Conservation (phyloP, 2,888 invertebrate species). For the Leptinotarsa tumamoca region DNA sequence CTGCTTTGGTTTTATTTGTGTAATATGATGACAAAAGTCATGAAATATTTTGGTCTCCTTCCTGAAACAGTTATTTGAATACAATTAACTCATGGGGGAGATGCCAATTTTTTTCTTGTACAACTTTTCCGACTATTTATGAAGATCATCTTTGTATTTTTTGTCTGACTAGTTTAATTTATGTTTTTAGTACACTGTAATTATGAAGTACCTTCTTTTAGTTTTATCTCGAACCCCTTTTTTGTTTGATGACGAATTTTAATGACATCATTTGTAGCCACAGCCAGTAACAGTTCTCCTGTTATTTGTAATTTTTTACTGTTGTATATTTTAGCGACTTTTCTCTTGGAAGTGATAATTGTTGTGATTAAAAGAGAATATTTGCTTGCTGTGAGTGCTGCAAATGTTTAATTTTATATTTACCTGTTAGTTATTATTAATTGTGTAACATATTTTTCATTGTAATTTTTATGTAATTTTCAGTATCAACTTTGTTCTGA, state of each 20-base stretch:
- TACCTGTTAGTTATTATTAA: slow-evolving; percentile 21
- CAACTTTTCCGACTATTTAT: neutral
- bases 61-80: neutral
- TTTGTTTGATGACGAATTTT: neutral
- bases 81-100: too few relatives aligned
- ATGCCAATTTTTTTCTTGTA: neutral
- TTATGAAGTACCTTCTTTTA: neutral
- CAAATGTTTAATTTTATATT: slow-evolving; percentile 41
- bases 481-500: neutral
- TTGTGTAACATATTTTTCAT: neutral
- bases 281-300: slow-evolving; percentile 22
- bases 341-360: slow-evolving; percentile 48
- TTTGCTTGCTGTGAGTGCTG: slow-evolving; percentile 33
- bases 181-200: neutral
- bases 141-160: slow-evolving; percentile 6
- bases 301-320: slow-evolving; percentile 25
- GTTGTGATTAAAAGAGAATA: slow-evolving; percentile 48
- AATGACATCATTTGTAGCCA: slow-evolving; percentile 11
- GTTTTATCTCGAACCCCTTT: neutral
- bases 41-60: neutral
- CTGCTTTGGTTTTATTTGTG: neutral
- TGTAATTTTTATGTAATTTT: neutral
- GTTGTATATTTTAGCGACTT: slow-evolving; percentile 39
- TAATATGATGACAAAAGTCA: neutral
- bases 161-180: slow-evolving; percentile 16